These are phyloP conservation scores for Diabrotica virgifera DNA, from an alignment of 1,140 invertebrate genomes.

Conservation along the genomic window DNA sequence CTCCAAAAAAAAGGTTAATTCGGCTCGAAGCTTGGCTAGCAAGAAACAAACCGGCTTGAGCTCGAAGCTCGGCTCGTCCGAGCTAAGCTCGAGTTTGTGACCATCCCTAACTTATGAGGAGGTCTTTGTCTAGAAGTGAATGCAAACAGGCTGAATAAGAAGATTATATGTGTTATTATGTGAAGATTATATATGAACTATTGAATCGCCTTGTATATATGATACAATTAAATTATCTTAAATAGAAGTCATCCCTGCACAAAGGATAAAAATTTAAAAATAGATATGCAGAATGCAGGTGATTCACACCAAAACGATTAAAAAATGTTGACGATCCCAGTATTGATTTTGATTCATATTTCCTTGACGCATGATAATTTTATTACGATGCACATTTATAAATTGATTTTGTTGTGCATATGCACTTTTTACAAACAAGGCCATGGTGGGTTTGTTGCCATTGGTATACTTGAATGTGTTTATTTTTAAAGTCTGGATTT, in stretches of 20 bases:
- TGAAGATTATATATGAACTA: too few species aligned
- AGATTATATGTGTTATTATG: too few species aligned
- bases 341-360: constrained; percentile 11
- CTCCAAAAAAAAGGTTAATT: too few species aligned
- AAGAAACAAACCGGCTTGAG: too few species aligned
- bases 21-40: too few species aligned
- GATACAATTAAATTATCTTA: not conserved
- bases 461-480: constrained; percentile 21
- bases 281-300: not conserved
- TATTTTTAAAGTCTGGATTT: constrained; percentile 26
- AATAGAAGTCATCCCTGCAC: not conserved
- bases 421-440: constrained; percentile 21
- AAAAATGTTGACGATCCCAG: constrained; percentile 5
- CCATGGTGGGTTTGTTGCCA: constrained; percentile 22
- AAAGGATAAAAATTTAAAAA: not conserved
- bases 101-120: too few species aligned
- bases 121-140: too few species aligned
- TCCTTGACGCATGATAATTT: constrained; percentile 19
- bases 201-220: too few species aligned
- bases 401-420: constrained; percentile 16
- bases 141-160: too few species aligned
- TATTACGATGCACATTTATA: constrained; percentile 17
- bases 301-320: not conserved
- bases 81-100: too few species aligned
- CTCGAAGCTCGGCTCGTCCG: too few species aligned